Evolutionary conservation across 2,113 vertebrate genomes (phyloP).

Genomic region (Mobula hypostoma): DNA sequence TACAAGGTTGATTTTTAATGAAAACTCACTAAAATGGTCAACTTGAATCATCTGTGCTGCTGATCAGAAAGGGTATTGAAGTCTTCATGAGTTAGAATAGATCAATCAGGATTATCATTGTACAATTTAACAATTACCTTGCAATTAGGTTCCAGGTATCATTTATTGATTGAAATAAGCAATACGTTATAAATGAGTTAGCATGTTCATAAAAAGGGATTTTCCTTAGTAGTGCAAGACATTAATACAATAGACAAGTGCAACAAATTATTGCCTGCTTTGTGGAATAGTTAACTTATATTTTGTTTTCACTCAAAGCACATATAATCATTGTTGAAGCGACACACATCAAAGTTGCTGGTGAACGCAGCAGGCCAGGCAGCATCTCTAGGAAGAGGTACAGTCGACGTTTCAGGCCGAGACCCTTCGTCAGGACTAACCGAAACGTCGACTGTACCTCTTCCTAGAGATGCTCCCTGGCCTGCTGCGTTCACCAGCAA

Average conservation of each 20-base stretch:
- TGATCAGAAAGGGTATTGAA: constrained; percentile 15
- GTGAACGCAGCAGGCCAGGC: too few relatives aligned
- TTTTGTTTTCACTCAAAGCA: background rate
- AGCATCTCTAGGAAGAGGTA: too few relatives aligned
- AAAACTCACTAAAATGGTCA: constrained; percentile 8
- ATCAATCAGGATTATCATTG: background rate
- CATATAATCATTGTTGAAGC: background rate
- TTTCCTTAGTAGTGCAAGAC: background rate
- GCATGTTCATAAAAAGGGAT: background rate
- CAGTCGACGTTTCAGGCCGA: too few relatives aligned
- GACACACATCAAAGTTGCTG: too few relatives aligned
- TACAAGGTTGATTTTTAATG: background rate
- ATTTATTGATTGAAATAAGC: constrained; percentile 14
- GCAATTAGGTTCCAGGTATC: background rate
- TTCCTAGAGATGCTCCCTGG: too few relatives aligned
- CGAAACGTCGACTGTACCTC: too few relatives aligned
- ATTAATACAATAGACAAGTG: background rate
- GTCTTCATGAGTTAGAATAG: background rate
- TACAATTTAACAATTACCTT: background rate
- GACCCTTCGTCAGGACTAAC: too few relatives aligned
- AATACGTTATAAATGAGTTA: background rate
- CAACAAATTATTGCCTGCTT: background rate
- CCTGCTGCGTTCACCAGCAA: too few relatives aligned
- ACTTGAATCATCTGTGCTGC: background rate
- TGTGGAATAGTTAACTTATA: background rate